Conservation (phyloP, 2,113 vertebrate genomes). For the Sander lucioperca region DNA sequence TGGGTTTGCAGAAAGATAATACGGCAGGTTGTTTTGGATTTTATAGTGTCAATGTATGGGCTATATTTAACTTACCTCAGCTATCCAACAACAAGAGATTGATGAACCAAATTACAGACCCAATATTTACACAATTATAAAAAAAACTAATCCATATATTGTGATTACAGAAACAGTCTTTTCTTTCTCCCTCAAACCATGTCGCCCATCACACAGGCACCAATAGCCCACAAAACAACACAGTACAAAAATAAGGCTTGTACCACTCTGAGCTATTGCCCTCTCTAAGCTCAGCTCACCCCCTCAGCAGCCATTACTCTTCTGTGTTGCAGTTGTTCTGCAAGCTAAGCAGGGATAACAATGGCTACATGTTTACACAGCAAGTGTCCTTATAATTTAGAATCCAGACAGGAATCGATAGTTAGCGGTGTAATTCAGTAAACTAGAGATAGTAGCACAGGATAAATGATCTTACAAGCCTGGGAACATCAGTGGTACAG, state of each 20-base stretch:
- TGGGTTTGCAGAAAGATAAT: conserved; percentile 15
- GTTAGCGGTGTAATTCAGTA: conserved; percentile 71
- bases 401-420: conserved; percentile 77
- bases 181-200: background rate
- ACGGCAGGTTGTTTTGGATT: background rate
- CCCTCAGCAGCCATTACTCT: conserved; percentile 68
- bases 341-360: conserved; percentile 78
- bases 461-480: conserved; percentile 60
- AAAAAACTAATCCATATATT: background rate
- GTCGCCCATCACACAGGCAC: conserved; percentile 18
- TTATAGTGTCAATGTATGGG: background rate
- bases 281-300: conserved; percentile 41
- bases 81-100: background rate
- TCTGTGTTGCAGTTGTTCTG: conserved; percentile 61
- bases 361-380: conserved; percentile 72
- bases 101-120: background rate
- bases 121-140: background rate
- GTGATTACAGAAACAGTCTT: background rate
- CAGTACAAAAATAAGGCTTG: conserved; percentile 32
- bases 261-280: conserved; percentile 60
- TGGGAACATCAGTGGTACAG: conserved; percentile 24
- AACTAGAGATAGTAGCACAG: conserved; percentile 67
- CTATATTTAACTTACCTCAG: background rate
- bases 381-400: conserved; percentile 78
- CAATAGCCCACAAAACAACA: conserved; percentile 58